These are phyloP conservation scores for Mionectes olivaceus DNA, from an alignment of 2,797 vertebrate species.

Conservation along the genomic window DNA sequence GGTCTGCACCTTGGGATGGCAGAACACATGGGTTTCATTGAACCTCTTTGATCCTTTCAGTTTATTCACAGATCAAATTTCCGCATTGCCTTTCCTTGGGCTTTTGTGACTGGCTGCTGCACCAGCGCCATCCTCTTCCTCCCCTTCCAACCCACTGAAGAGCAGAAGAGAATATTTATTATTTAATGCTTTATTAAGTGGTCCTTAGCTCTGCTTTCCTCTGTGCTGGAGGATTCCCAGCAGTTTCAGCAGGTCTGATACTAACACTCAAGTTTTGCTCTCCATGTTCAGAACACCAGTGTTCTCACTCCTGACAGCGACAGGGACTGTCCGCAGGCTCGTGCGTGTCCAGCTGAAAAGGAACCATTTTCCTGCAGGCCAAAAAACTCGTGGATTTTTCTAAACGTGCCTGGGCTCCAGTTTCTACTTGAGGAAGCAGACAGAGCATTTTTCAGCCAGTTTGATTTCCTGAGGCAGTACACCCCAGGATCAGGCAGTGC, in stretches of 20 bases:
- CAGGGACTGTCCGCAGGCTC: background rate
- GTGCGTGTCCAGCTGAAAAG: background rate
- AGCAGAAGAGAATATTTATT: background rate
- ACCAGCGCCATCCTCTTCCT: background rate
- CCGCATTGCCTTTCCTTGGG: background rate
- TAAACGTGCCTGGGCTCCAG: background rate
- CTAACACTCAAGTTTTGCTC: background rate
- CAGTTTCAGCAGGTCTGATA: background rate
- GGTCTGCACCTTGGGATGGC: background rate
- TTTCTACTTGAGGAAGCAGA: background rate
- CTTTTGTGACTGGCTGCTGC: background rate
- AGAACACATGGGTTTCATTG: accelerated
- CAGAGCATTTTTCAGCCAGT: background rate
- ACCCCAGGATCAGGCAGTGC: accelerated
- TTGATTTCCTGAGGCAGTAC: background rate
- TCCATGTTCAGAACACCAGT: background rate
- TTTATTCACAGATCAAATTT: background rate
- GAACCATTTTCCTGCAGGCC: background rate
- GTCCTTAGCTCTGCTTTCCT: background rate
- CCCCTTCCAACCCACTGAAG: background rate
- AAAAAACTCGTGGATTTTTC: background rate
- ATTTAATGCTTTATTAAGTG: background rate
- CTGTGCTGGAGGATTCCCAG: background rate
- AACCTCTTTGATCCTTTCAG: background rate
- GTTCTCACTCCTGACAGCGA: background rate